These are phyloP conservation scores for Oedothorax gibbosus DNA, from an alignment of 1,140 invertebrate genomes.

Conservation along the genomic window DNA sequence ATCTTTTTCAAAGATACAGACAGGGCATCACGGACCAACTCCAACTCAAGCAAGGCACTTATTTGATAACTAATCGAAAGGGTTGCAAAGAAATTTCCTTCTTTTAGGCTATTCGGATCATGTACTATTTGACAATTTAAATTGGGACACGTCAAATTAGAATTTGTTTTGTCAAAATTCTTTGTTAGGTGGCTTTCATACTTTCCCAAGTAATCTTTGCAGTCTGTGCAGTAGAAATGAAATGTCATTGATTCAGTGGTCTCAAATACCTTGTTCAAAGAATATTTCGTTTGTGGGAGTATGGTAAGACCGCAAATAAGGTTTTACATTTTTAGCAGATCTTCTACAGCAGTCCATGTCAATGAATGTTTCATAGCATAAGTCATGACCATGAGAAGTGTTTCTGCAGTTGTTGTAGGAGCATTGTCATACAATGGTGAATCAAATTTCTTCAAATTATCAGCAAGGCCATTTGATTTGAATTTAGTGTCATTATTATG, in stretches of 20 bases:
- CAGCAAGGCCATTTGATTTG: neutral
- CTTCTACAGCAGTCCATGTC: slow-evolving; percentile 8
- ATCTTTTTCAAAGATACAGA: too few species aligned
- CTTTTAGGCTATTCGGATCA: slow-evolving; percentile 3
- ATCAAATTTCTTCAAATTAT: slow-evolving; percentile 13
- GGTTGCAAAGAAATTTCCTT: slow-evolving; percentile 23
- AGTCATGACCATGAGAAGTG: slow-evolving; percentile 18
- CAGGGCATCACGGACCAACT: too few species aligned
- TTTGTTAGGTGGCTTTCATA: slow-evolving; percentile 9
- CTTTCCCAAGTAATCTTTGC: slow-evolving; percentile 18
- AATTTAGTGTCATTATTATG: neutral
- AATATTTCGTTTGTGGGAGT: slow-evolving; percentile 15
- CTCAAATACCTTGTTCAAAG: too few species aligned
- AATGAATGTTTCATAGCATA: slow-evolving; percentile 25
- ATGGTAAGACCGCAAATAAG: slow-evolving; percentile 4
- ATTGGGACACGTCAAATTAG: slow-evolving; percentile 18
- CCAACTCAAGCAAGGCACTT: neutral
- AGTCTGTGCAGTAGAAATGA: slow-evolving; percentile 26
- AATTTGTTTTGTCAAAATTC: neutral
- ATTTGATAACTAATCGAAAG: slow-evolving; percentile 26
- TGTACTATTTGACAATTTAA: neutral
- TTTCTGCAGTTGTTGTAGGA: slow-evolving; percentile 1
- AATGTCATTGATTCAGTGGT: too few species aligned
- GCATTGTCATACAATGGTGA: neutral
- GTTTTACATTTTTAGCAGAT: slow-evolving; percentile 6